These are phyloP conservation scores for Myiotriccus ornatus DNA, from an alignment of 2,797 vertebrate genomes.

Conservation along the genomic window DNA sequence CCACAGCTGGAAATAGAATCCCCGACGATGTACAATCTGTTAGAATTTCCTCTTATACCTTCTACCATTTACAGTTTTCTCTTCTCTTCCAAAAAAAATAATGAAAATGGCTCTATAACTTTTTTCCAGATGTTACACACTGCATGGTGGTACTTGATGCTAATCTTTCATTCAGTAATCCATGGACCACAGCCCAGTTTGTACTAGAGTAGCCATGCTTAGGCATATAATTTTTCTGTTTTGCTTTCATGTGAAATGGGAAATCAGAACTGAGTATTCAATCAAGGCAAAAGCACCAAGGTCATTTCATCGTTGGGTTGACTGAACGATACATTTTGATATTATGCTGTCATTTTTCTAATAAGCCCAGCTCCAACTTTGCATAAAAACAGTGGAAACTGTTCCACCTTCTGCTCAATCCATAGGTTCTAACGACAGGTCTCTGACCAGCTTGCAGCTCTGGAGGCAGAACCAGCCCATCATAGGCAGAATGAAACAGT, in stretches of 20 bases:
- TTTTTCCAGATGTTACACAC: slow-evolving; percentile 56
- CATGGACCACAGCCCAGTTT: not conserved
- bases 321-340: not conserved
- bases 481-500: not conserved
- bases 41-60: slow-evolving; percentile 45
- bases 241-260: not conserved
- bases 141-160: not conserved
- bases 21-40: slow-evolving; percentile 49
- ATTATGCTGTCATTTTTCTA: not conserved
- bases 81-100: slow-evolving; percentile 50
- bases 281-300: not conserved
- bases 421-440: not conserved
- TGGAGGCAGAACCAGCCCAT: not conserved
- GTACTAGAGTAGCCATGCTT: not conserved
- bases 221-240: not conserved
- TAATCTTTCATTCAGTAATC: slow-evolving; percentile 45
- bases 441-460: not conserved
- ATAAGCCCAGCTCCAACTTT: not conserved
- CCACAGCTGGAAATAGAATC: slow-evolving; percentile 56
- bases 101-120: slow-evolving; percentile 47
- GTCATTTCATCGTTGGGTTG: not conserved
- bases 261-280: not conserved
- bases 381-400: not conserved
- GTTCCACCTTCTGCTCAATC: not conserved
- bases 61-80: slow-evolving; percentile 48